These are phyloP conservation scores for Desmophyllum pertusum DNA, from an alignment of 92 coral and sea anemone species.

Conservation along the genomic window DNA sequence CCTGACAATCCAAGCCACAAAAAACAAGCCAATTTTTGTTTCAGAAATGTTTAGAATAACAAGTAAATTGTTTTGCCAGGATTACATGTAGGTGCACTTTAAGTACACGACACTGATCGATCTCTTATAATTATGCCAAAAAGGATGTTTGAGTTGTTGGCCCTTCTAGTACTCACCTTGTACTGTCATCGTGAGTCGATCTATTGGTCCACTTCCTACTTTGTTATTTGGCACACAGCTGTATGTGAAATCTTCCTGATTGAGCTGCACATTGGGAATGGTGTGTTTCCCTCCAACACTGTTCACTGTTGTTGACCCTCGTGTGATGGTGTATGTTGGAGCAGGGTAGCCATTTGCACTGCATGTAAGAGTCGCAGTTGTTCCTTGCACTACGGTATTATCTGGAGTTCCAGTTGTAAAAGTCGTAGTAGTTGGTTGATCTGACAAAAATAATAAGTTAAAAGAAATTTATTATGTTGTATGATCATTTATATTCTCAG, in stretches of 20 bases:
- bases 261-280: slow-evolving; percentile 31
- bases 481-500: no score
- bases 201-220: slow-evolving; percentile 61
- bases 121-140: no score
- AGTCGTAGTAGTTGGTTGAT: slow-evolving; percentile 46
- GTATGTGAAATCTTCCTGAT: slow-evolving; percentile 43
- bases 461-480: no score
- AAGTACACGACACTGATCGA: no score
- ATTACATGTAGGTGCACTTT: neutral
- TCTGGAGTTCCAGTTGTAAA: slow-evolving; percentile 67
- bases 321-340: slow-evolving; percentile 59
- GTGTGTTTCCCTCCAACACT: slow-evolving; percentile 8
- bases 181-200: slow-evolving; percentile 25
- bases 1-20: no score
- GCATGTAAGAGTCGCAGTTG: slow-evolving; percentile 60
- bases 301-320: neutral
- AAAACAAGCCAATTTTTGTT: no score
- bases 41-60: no score
- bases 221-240: slow-evolving; percentile 56
- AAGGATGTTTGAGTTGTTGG: no score
- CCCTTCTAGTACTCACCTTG: slow-evolving; percentile 53
- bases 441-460: slow-evolving; percentile 15
- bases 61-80: neutral
- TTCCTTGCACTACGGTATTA: slow-evolving; percentile 45
- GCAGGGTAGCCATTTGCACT: slow-evolving; percentile 77